Conservation (phyloP, 2,113 vertebrate species). For the Corvus hawaiiensis region DNA sequence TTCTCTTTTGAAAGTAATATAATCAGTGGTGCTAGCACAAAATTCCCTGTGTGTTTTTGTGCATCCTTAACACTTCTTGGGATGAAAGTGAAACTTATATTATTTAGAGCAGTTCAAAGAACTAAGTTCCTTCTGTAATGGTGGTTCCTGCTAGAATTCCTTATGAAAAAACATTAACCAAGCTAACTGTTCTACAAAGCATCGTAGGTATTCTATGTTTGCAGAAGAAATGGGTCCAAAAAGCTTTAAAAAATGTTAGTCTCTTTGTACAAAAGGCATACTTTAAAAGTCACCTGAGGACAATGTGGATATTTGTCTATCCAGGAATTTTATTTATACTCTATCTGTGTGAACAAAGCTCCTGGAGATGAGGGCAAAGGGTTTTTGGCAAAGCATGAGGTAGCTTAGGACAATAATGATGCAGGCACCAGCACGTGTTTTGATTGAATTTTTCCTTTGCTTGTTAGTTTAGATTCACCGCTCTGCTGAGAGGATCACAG, state of each 20-base stretch:
- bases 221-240: slow-evolving; percentile 32
- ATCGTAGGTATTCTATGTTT: slow-evolving; percentile 44
- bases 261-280: slow-evolving; percentile 5
- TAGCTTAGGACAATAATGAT: slow-evolving; percentile 45
- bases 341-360: slow-evolving; percentile 42
- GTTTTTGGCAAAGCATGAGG: slow-evolving; percentile 26
- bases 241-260: slow-evolving; percentile 47
- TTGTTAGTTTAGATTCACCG: slow-evolving; percentile 37
- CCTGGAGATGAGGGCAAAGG: slow-evolving; percentile 44
- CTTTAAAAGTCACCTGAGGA: slow-evolving; percentile 44
- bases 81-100: slow-evolving; percentile 58
- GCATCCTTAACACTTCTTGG: slow-evolving; percentile 63
- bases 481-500: slow-evolving; percentile 14
- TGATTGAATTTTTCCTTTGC: slow-evolving; percentile 20
- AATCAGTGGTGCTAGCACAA: slow-evolving; percentile 65
- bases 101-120: slow-evolving; percentile 64
- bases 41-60: slow-evolving; percentile 67
- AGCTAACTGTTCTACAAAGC: slow-evolving; percentile 44
- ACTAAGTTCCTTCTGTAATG: slow-evolving; percentile 44
- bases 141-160: slow-evolving; percentile 46
- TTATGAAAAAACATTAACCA: slow-evolving; percentile 56
- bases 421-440: slow-evolving; percentile 9
- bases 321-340: slow-evolving; percentile 47
- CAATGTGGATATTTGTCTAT: slow-evolving; percentile 46
- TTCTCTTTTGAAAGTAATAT: slow-evolving; percentile 71